These are phyloP conservation scores for Kryptolebias marmoratus DNA, from an alignment of 2,113 vertebrate species.

Conservation along the genomic window DNA sequence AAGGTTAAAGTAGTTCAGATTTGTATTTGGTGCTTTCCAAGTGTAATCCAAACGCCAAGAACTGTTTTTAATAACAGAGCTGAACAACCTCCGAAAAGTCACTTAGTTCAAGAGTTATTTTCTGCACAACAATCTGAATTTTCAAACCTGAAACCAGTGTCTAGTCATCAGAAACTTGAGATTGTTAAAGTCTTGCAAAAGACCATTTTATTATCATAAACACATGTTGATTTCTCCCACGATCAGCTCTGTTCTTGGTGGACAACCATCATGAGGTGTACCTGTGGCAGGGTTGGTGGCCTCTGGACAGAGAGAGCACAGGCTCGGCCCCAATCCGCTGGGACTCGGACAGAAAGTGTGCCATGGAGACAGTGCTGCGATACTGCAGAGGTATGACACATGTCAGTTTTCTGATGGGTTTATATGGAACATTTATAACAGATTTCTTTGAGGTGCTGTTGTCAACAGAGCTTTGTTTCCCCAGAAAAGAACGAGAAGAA, in stretches of 20 bases:
- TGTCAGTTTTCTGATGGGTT: not conserved
- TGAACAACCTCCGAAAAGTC: too few species aligned
- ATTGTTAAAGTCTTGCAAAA: conserved; percentile 44
- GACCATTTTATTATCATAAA: too few species aligned
- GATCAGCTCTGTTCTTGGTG: conserved; percentile 90
- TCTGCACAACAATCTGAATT: too few species aligned
- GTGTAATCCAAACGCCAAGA: too few species aligned
- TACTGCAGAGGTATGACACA: conserved; percentile 90
- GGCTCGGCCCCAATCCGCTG: conserved; percentile 96
- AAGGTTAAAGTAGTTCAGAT: too few species aligned
- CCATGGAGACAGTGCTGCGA: conserved; percentile 95
- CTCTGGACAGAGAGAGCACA: conserved; percentile 89
- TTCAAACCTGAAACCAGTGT: too few species aligned
- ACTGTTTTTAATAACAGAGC: too few species aligned
- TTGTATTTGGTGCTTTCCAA: too few species aligned
- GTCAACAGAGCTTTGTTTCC: conserved; percentile 16
- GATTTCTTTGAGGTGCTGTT: not conserved
- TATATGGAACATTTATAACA: not conserved
- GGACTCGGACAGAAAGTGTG: conserved; percentile 94
- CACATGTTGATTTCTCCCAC: too few species aligned
- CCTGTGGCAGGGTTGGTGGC: conserved; percentile 99
- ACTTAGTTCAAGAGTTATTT: too few species aligned
- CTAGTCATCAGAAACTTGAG: too few species aligned
- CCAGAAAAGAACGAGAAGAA: conserved; percentile 93
- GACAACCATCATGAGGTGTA: conserved; percentile 99